A percentile compares a stretch with the other conserved stretches of the same genome.
Evolutionary conservation across 2,113 vertebrate genomes (phyloP).

Genomic region (Odobenus rosmarus): DNA sequence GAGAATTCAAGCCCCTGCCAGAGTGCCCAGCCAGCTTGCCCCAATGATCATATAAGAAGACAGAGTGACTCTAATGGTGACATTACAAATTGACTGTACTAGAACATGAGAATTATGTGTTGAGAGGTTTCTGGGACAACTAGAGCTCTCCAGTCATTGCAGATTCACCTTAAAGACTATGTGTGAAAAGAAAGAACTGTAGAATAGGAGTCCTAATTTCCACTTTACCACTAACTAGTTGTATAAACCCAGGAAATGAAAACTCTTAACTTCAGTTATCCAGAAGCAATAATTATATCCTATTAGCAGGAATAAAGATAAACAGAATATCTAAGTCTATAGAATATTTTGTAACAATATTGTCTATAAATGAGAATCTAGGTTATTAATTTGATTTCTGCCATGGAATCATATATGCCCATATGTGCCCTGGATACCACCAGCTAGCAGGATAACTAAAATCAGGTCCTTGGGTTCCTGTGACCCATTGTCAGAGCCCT

Average conservation of each 20-base stretch:
- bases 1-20: background rate
- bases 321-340: background rate
- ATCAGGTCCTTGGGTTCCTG: background rate
- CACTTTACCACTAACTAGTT: background rate
- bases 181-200: background rate
- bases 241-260: background rate
- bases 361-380: background rate
- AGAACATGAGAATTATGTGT: background rate
- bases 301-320: background rate
- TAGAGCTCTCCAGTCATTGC: background rate
- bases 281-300: background rate
- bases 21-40: background rate
- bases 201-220: background rate
- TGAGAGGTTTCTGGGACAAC: background rate
- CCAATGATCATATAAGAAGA: background rate
- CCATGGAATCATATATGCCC: background rate
- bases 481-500: background rate
- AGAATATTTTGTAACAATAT: background rate
- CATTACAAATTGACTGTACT: accelerated
- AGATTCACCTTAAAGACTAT: background rate
- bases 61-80: background rate
- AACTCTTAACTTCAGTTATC: background rate
- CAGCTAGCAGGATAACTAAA: background rate
- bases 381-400: background rate
- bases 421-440: background rate